Percentiles rank a stretch among this genome's conserved stretches.
phyloP scores from a whole-genome alignment of 1,140 invertebrate species.

The Eufriesea mexicana region DNA sequence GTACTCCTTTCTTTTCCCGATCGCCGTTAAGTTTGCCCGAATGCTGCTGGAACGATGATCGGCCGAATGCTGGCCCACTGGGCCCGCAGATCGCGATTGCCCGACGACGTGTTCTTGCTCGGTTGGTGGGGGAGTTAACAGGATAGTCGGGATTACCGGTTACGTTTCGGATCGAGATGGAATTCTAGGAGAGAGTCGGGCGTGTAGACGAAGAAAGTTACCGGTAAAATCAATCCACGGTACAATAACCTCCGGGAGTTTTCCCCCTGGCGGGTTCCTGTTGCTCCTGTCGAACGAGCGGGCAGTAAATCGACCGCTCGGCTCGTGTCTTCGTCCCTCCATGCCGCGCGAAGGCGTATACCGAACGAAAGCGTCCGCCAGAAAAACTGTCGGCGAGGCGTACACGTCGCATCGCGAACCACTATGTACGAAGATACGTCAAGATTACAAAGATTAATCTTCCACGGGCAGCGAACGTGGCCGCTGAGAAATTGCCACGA shows the following conservation, averaged over 20 bases:
- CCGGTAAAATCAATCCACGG: conserved; percentile 53
- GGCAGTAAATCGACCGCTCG: conserved; percentile 55
- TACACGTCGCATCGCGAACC: conserved; percentile 49
- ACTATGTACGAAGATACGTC: conserved; percentile 47
- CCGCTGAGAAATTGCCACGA: conserved; percentile 38
- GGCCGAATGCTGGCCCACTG: no score
- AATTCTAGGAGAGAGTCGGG: background rate
- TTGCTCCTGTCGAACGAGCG: conserved; percentile 28
- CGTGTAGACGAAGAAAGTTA: conserved; percentile 15
- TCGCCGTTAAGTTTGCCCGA: background rate
- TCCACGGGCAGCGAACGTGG: background rate
- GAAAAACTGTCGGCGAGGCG: conserved; percentile 47
- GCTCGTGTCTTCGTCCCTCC: conserved; percentile 33
- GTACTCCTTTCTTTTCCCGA: background rate
- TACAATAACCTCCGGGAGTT: conserved; percentile 53
- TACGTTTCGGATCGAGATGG: no score
- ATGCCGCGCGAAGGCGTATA: conserved; percentile 19
- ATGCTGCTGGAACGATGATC: background rate
- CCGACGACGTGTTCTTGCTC: no score
- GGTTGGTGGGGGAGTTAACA: no score
- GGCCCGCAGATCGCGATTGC: no score
- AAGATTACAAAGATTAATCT: conserved; percentile 53
- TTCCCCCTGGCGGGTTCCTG: conserved; percentile 7
- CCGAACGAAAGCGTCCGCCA: conserved; percentile 47
- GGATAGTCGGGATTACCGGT: no score